Conservation (phyloP, 2,797 vertebrate species). For the Artibeus lituratus region DNA sequence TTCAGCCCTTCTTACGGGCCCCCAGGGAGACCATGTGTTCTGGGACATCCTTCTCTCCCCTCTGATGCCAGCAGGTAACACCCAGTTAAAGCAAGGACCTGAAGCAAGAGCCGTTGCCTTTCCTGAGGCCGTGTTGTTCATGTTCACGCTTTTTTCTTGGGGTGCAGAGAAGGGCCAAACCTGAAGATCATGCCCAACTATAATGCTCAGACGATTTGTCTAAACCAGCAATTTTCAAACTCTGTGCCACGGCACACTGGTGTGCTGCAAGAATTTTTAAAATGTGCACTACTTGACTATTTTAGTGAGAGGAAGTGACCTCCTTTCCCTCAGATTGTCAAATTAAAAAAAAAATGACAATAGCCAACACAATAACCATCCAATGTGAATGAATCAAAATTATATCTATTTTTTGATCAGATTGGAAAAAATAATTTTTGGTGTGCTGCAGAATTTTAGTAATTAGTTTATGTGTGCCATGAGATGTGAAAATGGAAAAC, state of each 20-base stretch:
- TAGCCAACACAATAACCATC: too few relatives aligned
- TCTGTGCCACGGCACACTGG: too few relatives aligned
- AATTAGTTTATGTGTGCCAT: neutral
- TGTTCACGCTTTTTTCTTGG: neutral
- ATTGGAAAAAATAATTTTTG: neutral
- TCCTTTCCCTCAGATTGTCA: too few relatives aligned
- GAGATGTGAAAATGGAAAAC: neutral
- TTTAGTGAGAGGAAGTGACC: too few relatives aligned
- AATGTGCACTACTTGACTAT: too few relatives aligned
- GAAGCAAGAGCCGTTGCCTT: neutral
- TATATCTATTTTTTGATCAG: neutral
- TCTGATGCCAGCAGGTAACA: neutral
- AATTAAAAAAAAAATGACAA: too few relatives aligned
- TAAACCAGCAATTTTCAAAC: neutral
- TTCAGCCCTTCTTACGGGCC: neutral
- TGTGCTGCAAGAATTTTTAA: too few relatives aligned
- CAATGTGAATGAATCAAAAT: too few relatives aligned
- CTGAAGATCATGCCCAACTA: rapidly evolving
- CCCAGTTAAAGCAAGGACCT: neutral
- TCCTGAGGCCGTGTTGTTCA: too few relatives aligned
- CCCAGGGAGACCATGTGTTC: neutral
- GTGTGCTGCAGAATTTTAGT: neutral
- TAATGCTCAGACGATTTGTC: neutral
- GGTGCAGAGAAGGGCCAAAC: rapidly evolving
- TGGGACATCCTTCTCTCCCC: neutral